Conservation (phyloP, 1,140 invertebrate species). For the Meteorus sp. region DNA sequence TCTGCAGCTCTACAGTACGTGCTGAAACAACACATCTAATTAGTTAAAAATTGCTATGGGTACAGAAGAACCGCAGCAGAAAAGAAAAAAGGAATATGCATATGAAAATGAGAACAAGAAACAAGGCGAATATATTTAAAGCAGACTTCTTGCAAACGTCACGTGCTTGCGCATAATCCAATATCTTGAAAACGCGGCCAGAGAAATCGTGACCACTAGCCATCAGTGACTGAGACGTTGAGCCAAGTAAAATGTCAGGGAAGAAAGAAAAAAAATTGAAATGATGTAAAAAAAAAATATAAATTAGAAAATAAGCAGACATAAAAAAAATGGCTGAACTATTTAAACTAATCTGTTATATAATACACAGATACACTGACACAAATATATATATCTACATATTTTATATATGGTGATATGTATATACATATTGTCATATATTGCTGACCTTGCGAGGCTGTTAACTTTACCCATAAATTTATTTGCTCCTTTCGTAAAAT, state of each 20-base stretch:
- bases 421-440: neutral
- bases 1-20: too few relatives aligned
- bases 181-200: conserved; percentile 31
- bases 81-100: conserved; percentile 5
- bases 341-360: neutral
- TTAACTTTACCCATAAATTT: conserved; percentile 55
- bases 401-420: neutral
- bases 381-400: too few relatives aligned
- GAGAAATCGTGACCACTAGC: neutral
- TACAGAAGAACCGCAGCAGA: neutral
- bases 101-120: conserved; percentile 3
- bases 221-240: neutral
- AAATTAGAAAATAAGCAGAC: neutral
- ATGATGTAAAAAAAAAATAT: neutral
- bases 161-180: conserved; percentile 35
- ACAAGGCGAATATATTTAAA: conserved; percentile 13
- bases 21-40: too few relatives aligned
- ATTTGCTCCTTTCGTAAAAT: conserved; percentile 42
- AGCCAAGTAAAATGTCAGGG: conserved; percentile 6
- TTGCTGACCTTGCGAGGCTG: conserved; percentile 45
- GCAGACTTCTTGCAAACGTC: conserved; percentile 30
- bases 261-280: too few relatives aligned
- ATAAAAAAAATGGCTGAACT: neutral
- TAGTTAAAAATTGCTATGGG: too few relatives aligned
- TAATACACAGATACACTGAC: neutral